Conservation (phyloP, 2,113 vertebrate species). For the Oxyruncus cristatus region DNA sequence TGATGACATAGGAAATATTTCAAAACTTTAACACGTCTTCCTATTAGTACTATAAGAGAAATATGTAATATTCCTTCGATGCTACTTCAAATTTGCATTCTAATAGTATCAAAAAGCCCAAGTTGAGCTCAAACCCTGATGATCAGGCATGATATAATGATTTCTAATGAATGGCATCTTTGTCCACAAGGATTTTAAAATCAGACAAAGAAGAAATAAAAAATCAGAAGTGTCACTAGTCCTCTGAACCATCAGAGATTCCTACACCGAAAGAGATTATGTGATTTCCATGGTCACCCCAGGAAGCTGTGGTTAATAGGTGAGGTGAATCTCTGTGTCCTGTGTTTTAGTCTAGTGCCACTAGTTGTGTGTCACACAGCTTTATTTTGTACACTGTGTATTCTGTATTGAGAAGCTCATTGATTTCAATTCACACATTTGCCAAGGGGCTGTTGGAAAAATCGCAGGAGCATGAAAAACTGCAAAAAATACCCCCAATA, state of each 20-base stretch:
- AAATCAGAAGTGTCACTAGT: background rate
- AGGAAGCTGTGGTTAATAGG: background rate
- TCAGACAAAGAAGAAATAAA: background rate
- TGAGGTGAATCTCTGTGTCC: background rate
- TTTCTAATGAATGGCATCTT: background rate
- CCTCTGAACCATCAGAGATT: background rate
- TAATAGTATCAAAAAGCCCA: background rate
- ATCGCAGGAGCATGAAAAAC: background rate
- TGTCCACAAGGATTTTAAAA: background rate
- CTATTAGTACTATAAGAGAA: background rate
- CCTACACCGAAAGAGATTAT: background rate
- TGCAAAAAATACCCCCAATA: accelerated
- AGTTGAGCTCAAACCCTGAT: background rate
- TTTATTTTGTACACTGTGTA: background rate
- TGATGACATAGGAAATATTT: background rate
- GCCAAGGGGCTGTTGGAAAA: background rate
- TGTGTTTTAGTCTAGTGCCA: background rate
- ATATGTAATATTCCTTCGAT: background rate
- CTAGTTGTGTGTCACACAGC: background rate
- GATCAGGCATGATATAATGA: background rate
- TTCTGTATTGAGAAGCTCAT: background rate
- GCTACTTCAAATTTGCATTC: background rate
- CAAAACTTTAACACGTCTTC: background rate
- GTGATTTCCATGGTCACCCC: background rate
- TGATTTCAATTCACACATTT: background rate